Base-by-base conservation (phyloP, 2,113 vertebrate species). In the Mastomys natalensis region DNA sequence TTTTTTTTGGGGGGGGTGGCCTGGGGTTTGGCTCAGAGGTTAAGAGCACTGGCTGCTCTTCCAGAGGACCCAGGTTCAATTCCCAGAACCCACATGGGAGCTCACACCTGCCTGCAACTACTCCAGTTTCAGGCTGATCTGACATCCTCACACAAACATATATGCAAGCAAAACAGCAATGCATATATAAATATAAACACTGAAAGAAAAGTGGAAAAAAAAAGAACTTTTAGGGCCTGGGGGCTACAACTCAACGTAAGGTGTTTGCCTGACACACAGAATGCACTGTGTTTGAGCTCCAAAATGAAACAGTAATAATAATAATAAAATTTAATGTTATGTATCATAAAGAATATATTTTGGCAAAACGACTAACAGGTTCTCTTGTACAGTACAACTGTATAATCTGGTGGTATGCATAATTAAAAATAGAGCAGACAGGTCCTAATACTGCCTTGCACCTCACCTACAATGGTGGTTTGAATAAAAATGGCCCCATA, bases 341-440 rank as follows among this genome's bases (percentile, higher is more conserved):
- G 3, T 12, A 76, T 58, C 48, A 81, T 74, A 90, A 95, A 95
- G 4, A 92, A 11, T 31, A 66, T 13, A 96, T 86, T 94, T 96
- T 80, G 85, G 73, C n/a, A 95, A 94, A 92, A 86, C n/a, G 60
- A 76, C 45, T 78, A 93, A 72, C 82, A 66, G 48, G 21, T 37
- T 29, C 73, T 81, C 88, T 66, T 92, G 43, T 40, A 11, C 0
- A 89, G 17, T 62, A 37, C 31, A 90, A 93, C 40, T 76, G 13
- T 13, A 94, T 37, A 94, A 95, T 55, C 22, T 92, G n/a, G 64
- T 94, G 48, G 43, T 81, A 84, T 74, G 88, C 90, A 76, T 60
- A 93, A 74, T 74, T 89, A 94, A 64, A 96, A 90, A 66, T 0
- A n/a, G n/a, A 70, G 7, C 58, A 53, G 37, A 72, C 29, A 89